phyloP scores from a whole-genome alignment of 2,797 vertebrate genomes.

The Liparis tanakae region DNA sequence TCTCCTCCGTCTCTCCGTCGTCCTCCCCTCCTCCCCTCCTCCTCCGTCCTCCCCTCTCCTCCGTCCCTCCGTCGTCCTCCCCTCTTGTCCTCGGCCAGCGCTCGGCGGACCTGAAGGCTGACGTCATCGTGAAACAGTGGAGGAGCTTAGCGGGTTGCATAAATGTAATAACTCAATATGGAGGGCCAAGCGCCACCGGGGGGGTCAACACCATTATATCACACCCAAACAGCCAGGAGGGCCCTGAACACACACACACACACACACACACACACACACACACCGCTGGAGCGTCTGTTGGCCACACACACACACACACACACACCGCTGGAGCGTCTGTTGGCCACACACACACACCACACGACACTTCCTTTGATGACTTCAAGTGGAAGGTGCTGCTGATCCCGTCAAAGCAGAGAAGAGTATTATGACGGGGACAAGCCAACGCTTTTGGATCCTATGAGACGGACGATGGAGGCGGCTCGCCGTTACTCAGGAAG shows the following conservation, averaged over 20 bases:
- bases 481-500: conserved; percentile 13
- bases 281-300: too few relatives aligned
- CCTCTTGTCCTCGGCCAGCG: too few relatives aligned
- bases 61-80: too few relatives aligned
- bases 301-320: too few relatives aligned
- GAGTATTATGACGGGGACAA: conserved; percentile 14
- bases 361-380: conserved; percentile 33
- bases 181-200: conserved; percentile 56
- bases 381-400: conserved; percentile 30
- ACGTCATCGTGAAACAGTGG: conserved; percentile 56
- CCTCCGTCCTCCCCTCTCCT: too few relatives aligned
- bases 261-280: conserved; percentile 12
- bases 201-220: conserved; percentile 73
- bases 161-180: conserved; percentile 72
- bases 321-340: too few relatives aligned
- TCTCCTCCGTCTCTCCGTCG: too few relatives aligned
- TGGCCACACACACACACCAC: conserved; percentile 24
- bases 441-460: conserved; percentile 29
- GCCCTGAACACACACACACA: conserved; percentile 15
- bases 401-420: conserved; percentile 16
- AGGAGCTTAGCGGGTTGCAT: conserved; percentile 72
- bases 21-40: too few relatives aligned
- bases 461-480: conserved; percentile 11
- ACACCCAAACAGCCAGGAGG: conserved; percentile 56
- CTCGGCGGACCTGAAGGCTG: conserved; percentile 37